Percentiles rank a stretch among this genome's conserved stretches.
Conservation (phyloP, 2,797 vertebrate species). For the Phrynocephalus forsythii region DNA sequence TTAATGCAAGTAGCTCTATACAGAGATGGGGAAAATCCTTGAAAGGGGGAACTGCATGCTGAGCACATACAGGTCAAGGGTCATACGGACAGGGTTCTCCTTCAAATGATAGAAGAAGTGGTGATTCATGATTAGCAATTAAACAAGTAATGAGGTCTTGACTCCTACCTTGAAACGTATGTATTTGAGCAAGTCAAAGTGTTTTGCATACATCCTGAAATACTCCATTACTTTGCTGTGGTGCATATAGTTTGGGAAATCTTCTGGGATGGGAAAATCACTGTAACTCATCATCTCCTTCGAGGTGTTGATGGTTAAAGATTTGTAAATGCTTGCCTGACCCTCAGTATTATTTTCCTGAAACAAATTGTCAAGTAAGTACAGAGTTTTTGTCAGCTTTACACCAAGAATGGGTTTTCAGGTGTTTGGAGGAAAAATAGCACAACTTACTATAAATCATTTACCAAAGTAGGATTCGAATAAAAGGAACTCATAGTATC, state of each 20-base stretch:
- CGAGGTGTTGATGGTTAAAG: slow-evolving; percentile 86
- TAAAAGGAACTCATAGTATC: neutral
- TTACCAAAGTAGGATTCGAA: neutral
- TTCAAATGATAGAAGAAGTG: neutral
- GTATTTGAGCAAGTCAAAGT: slow-evolving; percentile 78
- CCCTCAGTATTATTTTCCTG: slow-evolving; percentile 80
- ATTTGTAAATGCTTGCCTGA: slow-evolving; percentile 83
- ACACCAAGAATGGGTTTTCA: neutral
- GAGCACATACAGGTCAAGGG: no score
- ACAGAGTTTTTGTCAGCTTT: neutral
- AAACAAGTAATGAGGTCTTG: neutral
- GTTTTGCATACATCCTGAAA: slow-evolving; percentile 79
- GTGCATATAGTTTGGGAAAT: slow-evolving; percentile 86
- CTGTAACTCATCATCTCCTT: slow-evolving; percentile 87
- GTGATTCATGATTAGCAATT: neutral
- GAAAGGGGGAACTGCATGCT: no score
- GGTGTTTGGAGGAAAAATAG: neutral
- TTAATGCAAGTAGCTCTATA: neutral
- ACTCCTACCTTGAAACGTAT: slow-evolving; percentile 80
- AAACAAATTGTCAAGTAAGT: slow-evolving; percentile 6
- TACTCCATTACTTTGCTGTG: slow-evolving; percentile 84
- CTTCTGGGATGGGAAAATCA: slow-evolving; percentile 83
- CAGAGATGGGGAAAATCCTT: neutral
- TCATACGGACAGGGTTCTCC: neutral
- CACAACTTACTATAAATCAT: neutral